Evolutionary conservation across 2,797 vertebrate genomes (phyloP).

Genomic region (Scleropages formosus): DNA sequence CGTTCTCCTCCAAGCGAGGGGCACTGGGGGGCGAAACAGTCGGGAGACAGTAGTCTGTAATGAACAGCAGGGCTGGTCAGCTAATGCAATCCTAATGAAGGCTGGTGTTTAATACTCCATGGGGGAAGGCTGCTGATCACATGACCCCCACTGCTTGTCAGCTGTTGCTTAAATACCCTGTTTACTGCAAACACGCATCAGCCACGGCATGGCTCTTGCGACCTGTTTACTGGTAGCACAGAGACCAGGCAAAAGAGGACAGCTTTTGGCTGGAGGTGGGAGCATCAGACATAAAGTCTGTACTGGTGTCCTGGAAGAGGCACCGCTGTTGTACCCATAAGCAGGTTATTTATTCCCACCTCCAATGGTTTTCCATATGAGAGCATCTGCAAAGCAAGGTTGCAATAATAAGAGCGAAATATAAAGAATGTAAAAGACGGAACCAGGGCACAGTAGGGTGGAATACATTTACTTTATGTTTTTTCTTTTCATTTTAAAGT

Average conservation of each 20-base stretch:
- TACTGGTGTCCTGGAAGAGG: not conserved
- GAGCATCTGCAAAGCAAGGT: not conserved
- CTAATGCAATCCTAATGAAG: slow-evolving; percentile 27
- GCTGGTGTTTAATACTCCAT: slow-evolving; percentile 4
- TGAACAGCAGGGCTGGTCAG: slow-evolving; percentile 21
- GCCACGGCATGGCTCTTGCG: not conserved
- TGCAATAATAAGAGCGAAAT: not conserved
- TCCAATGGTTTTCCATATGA: not conserved
- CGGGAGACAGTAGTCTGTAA: slow-evolving; percentile 33
- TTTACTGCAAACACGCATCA: not conserved
- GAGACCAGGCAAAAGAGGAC: not conserved
- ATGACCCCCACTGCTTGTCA: not conserved
- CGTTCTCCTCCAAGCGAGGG: slow-evolving; percentile 26
- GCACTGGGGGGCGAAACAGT: slow-evolving; percentile 1
- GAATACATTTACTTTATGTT: too few relatives aligned
- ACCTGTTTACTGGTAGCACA: not conserved
- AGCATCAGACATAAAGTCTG: not conserved
- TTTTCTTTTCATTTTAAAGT: too few relatives aligned
- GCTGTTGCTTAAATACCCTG: slow-evolving; percentile 7
- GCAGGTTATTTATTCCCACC: not conserved
- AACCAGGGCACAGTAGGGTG: too few relatives aligned
- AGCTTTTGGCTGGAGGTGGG: too few relatives aligned
- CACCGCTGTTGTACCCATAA: not conserved
- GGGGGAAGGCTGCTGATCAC: slow-evolving; percentile 10
- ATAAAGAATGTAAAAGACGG: not conserved